Conservation (phyloP, 2,113 vertebrate genomes). For the Tetrao urogallus region DNA sequence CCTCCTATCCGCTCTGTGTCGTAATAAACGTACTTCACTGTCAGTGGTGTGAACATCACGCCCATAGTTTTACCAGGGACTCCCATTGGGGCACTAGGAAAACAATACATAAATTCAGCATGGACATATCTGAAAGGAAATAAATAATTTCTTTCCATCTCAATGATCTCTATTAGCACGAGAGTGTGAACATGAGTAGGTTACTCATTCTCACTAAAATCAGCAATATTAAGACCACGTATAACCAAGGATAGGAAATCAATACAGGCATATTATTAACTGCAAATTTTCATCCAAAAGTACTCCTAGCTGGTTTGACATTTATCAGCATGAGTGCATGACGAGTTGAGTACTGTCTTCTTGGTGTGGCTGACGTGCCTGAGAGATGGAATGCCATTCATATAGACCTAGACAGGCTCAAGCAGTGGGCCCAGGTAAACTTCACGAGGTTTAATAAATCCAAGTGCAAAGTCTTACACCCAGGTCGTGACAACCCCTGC, state of each 20-base stretch:
- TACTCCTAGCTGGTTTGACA: neutral
- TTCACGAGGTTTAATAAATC: too few relatives aligned
- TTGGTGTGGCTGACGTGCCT: too few relatives aligned
- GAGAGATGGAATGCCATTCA: too few relatives aligned
- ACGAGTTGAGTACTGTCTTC: neutral
- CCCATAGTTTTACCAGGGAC: conserved; percentile 96
- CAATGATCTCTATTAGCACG: neutral
- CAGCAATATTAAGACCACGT: neutral
- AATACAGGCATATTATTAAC: neutral
- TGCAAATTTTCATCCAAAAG: neutral
- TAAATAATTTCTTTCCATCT: neutral
- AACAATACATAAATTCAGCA: conserved; percentile 24
- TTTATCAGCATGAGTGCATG: neutral
- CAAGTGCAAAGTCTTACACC: too few relatives aligned
- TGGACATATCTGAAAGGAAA: neutral
- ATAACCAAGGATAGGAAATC: neutral
- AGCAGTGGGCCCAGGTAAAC: too few relatives aligned
- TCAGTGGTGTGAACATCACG: conserved; percentile 97
- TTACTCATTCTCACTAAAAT: conserved; percentile 19
- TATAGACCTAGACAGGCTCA: too few relatives aligned
- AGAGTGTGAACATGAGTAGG: neutral
- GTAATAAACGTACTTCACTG: conserved; percentile 92
- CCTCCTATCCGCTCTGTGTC: conserved; percentile 97
- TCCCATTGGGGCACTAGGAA: conserved; percentile 92
- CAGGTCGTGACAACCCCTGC: too few relatives aligned